phyloP scores from a whole-genome alignment of 2,888 invertebrate genomes.

The Apotomis betuletana region DNA sequence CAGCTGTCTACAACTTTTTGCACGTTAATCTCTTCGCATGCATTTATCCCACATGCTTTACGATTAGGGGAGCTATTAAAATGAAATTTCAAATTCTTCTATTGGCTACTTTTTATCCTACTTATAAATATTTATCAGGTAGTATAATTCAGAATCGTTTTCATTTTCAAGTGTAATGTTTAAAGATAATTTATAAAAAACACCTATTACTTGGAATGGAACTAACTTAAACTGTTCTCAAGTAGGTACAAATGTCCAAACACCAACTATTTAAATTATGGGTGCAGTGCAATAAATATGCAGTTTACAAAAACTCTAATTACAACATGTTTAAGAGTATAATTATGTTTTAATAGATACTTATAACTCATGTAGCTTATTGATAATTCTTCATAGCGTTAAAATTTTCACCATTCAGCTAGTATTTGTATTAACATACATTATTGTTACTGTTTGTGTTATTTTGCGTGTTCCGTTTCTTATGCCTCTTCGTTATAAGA shows the following conservation, averaged over 20 bases:
- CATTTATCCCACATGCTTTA: conserved; percentile 75
- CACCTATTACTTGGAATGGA: conserved; percentile 27
- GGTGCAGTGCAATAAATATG: conserved; percentile 71
- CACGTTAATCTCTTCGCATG: conserved; percentile 76
- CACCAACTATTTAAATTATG: conserved; percentile 50
- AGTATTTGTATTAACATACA: conserved; percentile 53
- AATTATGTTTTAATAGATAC: conserved; percentile 40
- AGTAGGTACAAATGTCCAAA: conserved; percentile 24
- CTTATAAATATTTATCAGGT: conserved; percentile 29
- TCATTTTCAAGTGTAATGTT: conserved; percentile 12
- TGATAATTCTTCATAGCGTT: conserved; percentile 50
- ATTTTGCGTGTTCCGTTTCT: conserved; percentile 36
- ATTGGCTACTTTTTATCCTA: conserved; percentile 68
- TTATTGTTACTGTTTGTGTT: conserved; percentile 36
- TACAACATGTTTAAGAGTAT: conserved; percentile 31
- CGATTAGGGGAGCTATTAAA: conserved; percentile 68
- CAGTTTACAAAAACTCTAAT: conserved; percentile 27
- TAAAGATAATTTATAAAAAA: conserved; percentile 17
- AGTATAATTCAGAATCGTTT: conserved; percentile 43
- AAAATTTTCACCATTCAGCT: conserved; percentile 64
- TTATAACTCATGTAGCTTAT: conserved; percentile 47
- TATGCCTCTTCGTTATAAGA: conserved; percentile 53
- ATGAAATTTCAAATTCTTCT: conserved; percentile 65
- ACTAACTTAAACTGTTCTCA: conserved; percentile 21
- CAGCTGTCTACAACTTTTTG: conserved; percentile 71